phyloP scores from a whole-genome alignment of 1,140 invertebrate genomes.

The Melitaea cinxia region DNA sequence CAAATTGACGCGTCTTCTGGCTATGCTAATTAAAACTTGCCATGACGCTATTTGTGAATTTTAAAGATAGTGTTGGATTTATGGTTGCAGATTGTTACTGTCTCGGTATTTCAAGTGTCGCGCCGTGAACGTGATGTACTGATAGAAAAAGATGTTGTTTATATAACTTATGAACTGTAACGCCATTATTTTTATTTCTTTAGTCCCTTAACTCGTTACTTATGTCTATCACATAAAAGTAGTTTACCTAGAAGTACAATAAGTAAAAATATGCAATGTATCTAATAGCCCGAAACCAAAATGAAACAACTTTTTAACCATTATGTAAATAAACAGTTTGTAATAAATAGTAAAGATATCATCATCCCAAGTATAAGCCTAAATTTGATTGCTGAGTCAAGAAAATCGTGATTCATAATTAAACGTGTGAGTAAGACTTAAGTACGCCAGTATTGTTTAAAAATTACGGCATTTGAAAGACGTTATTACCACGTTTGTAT shows the following conservation, averaged over 20 bases:
- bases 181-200: too few species aligned
- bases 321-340: too few species aligned
- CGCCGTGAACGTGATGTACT: not conserved
- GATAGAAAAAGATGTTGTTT: too few species aligned
- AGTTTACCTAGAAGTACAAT: too few species aligned
- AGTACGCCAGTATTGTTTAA: not conserved
- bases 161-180: too few species aligned
- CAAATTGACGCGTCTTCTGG: slow-evolving; percentile 45
- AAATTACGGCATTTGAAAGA: not conserved
- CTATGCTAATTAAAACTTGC: slow-evolving; percentile 55
- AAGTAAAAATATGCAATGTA: too few species aligned
- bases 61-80: slow-evolving; percentile 39
- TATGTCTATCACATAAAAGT: too few species aligned
- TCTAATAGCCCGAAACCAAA: too few species aligned
- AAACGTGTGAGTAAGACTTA: slow-evolving; percentile 7
- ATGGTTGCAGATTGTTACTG: slow-evolving; percentile 30
- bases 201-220: too few species aligned
- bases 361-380: not conserved
- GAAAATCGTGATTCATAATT: slow-evolving; percentile 5
- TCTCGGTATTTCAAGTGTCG: slow-evolving; percentile 39
- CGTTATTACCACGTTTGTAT: not conserved
- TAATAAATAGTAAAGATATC: not conserved
- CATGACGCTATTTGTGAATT: slow-evolving; percentile 50
- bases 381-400: slow-evolving; percentile 4
- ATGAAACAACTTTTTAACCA: too few species aligned